These are phyloP conservation scores for Apis florea DNA, from an alignment of 1,140 invertebrate genomes.

Conservation along the genomic window DNA sequence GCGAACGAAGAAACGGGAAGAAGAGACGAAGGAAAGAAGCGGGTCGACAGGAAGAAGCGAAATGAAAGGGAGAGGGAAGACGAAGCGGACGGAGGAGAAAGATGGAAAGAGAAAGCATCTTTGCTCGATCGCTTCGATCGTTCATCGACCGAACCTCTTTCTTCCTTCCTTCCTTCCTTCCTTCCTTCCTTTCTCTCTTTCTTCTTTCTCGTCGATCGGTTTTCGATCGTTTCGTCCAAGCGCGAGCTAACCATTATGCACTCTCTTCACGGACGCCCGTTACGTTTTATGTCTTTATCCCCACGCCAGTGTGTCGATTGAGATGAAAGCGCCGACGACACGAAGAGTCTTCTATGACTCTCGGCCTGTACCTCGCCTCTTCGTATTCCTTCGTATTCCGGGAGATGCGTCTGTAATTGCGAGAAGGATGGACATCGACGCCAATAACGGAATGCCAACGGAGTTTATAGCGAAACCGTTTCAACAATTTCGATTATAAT, in stretches of 20 bases:
- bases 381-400: slow-evolving; percentile 30
- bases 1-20: slow-evolving; percentile 59
- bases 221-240: slow-evolving; percentile 40
- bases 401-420: slow-evolving; percentile 40
- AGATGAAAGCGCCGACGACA: slow-evolving; percentile 65
- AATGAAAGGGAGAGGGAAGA: slow-evolving; percentile 18
- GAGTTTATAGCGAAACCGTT: slow-evolving; percentile 14
- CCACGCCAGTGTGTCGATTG: slow-evolving; percentile 61
- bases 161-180: background rate
- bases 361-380: background rate
- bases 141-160: slow-evolving; percentile 32
- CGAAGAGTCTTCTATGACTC: slow-evolving; percentile 43
- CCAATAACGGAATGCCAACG: slow-evolving; percentile 24
- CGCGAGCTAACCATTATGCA: slow-evolving; percentile 57
- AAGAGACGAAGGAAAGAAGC: slow-evolving; percentile 41
- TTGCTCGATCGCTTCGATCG: slow-evolving; percentile 21
- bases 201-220: slow-evolving; percentile 22
- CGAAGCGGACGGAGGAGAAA: slow-evolving; percentile 5
- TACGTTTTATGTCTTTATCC: slow-evolving; percentile 78
- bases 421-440: slow-evolving; percentile 10
- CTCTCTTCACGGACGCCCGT: slow-evolving; percentile 69
- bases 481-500: slow-evolving; percentile 11
- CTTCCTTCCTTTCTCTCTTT: background rate
- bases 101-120: slow-evolving; percentile 3
- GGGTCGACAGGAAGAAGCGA: slow-evolving; percentile 26